Conservation (phyloP, 2,113 vertebrate genomes). For the Pygoscelis adeliae region DNA sequence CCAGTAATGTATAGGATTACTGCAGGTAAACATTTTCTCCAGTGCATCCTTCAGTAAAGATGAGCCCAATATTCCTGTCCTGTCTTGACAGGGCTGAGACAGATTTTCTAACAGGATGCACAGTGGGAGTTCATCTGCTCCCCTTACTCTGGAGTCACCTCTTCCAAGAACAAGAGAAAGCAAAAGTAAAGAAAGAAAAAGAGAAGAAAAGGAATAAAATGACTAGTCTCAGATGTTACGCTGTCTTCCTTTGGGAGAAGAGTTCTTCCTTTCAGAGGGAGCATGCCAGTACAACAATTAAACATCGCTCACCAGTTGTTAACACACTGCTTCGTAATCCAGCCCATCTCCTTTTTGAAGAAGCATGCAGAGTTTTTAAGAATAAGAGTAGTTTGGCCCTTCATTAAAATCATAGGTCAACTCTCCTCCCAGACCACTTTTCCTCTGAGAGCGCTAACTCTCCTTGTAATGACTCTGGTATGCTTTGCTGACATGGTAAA, state of each 20-base stretch:
- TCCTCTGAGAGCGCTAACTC: neutral
- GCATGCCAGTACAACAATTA: neutral
- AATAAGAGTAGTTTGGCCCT: neutral
- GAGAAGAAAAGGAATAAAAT: neutral
- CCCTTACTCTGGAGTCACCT: neutral
- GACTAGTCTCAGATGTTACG: neutral
- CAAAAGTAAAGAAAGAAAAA: neutral
- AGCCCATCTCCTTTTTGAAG: neutral
- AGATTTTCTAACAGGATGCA: neutral
- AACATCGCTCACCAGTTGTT: neutral
- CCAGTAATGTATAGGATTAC: neutral
- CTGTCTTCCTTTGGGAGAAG: neutral
- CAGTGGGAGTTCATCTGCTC: neutral
- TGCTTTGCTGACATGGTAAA: neutral
- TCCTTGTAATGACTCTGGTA: neutral
- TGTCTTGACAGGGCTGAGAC: neutral
- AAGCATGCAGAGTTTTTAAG: neutral
- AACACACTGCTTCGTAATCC: neutral
- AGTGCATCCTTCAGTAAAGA: neutral
- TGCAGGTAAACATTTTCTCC: neutral
- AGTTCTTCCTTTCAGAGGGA: neutral
- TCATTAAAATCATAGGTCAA: neutral
- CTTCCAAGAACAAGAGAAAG: neutral
- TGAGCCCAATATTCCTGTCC: neutral
- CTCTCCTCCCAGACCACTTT: neutral